Conservation (phyloP, 2,797 vertebrate genomes). For the Meriones psammophilus region DNA sequence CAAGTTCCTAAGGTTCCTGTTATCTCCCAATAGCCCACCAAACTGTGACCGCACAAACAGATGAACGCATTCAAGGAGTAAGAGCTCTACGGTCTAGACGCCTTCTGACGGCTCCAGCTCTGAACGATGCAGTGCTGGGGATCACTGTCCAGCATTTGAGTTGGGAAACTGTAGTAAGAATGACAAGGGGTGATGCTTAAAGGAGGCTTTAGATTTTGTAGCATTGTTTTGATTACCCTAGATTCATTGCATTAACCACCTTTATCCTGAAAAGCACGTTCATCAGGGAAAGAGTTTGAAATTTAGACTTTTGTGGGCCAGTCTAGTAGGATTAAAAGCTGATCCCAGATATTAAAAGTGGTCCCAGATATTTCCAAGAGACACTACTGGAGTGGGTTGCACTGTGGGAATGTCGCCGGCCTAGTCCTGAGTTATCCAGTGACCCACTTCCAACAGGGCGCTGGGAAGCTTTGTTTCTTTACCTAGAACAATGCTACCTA, state of each 20-base stretch:
- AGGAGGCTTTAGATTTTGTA: not conserved
- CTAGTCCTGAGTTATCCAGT: not conserved
- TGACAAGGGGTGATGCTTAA: not conserved
- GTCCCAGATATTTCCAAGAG: not conserved
- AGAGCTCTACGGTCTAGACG: too few relatives aligned
- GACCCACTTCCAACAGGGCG: not conserved
- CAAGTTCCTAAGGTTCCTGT: not conserved
- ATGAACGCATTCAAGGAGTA: not conserved
- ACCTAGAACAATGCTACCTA: not conserved
- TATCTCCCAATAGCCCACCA: not conserved
- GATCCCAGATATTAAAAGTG: not conserved
- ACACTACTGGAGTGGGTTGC: not conserved
- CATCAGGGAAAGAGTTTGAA: not conserved
- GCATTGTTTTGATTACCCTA: not conserved
- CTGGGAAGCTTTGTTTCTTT: not conserved
- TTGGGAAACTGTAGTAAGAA: not conserved
- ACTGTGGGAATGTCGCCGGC: not conserved
- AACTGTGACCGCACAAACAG: not conserved
- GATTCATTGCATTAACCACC: not conserved
- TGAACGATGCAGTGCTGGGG: not conserved
- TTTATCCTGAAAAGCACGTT: slow-evolving; percentile 18
- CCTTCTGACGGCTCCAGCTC: not conserved
- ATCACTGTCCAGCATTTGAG: not conserved
- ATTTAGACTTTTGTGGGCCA: slow-evolving; percentile 15
- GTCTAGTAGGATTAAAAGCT: not conserved